A percentile compares a stretch with the other conserved stretches of the same genome.
phyloP scores from a whole-genome alignment of 2,113 vertebrate genomes.

The Corynorhinus townsendii region DNA sequence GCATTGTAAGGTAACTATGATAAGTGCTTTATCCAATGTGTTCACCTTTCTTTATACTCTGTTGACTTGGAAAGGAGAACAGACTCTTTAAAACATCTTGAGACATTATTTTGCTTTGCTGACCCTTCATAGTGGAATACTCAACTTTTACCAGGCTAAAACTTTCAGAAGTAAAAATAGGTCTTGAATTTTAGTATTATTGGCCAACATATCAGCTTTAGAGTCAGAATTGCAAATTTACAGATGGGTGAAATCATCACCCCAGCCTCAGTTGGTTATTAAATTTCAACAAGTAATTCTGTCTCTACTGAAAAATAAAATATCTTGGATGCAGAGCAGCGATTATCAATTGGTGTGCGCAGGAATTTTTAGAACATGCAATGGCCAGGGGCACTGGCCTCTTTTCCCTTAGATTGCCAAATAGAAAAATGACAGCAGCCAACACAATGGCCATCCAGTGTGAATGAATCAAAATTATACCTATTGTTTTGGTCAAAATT shows the following conservation, averaged over 20 bases:
- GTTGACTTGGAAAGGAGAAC: conserved; percentile 4
- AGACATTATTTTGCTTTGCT: background rate
- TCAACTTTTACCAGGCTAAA: background rate
- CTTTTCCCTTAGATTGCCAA: background rate
- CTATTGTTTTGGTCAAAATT: background rate
- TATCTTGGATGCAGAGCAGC: background rate
- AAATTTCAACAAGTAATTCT: conserved; percentile 23
- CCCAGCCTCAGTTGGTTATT: background rate
- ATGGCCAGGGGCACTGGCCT: background rate
- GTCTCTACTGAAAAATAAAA: conserved; percentile 17
- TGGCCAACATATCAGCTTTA: background rate
- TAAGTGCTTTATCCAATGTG: background rate
- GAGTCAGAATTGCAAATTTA: conserved; percentile 28
- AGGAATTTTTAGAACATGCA: background rate
- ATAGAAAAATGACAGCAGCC: background rate
- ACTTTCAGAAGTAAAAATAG: background rate
- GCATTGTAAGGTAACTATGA: conserved; percentile 21
- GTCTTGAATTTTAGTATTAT: conserved; percentile 30
- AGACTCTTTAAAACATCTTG: background rate
- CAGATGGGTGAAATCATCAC: conserved; percentile 24
- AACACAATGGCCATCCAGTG: background rate
- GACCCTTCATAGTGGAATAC: background rate
- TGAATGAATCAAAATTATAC: background rate
- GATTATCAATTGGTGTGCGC: background rate
- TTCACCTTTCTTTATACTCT: conserved; percentile 6